Percentiles rank a stretch among this genome's conserved stretches.
phyloP scores from a whole-genome alignment of 2,888 invertebrate genomes.

The Vandiemenella viatica region DNA sequence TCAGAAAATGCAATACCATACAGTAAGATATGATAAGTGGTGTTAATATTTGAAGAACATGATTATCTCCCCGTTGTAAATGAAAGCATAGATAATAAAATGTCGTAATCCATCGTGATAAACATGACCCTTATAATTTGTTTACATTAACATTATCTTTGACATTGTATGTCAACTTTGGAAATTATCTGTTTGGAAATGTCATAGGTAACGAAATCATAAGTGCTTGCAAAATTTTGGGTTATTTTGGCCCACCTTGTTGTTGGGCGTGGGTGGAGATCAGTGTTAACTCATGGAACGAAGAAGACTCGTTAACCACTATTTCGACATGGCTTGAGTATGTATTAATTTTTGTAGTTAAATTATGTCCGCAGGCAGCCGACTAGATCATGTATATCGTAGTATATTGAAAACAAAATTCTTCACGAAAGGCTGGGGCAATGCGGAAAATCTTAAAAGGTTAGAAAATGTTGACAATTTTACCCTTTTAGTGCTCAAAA shows the following conservation, averaged over 20 bases:
- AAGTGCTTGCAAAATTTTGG: not conserved
- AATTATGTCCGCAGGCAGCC: slow-evolving; percentile 25
- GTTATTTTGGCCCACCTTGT: not conserved
- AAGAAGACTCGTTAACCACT: not conserved
- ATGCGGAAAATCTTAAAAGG: slow-evolving; percentile 79
- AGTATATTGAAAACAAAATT: slow-evolving; percentile 77
- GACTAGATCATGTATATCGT: slow-evolving; percentile 65
- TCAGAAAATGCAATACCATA: no score
- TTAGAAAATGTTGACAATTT: slow-evolving; percentile 28
- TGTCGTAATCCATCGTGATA: no score
- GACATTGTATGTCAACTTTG: no score
- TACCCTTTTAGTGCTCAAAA: no score
- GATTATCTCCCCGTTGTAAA: no score
- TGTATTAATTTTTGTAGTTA: not conserved
- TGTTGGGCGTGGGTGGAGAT: not conserved
- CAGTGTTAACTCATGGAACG: not conserved
- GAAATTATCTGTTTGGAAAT: not conserved
- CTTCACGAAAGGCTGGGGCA: slow-evolving; percentile 94
- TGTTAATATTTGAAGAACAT: no score
- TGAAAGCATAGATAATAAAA: no score
- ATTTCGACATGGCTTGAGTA: not conserved
- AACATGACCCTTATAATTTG: no score
- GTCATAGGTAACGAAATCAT: not conserved
- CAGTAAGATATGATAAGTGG: no score
- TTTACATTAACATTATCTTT: no score